Percentiles rank a stretch among this genome's conserved stretches.
These are phyloP conservation scores for Umimayanthus kanabou DNA, from an alignment of 92 coral and sea anemone genomes.

Conservation along the genomic window DNA sequence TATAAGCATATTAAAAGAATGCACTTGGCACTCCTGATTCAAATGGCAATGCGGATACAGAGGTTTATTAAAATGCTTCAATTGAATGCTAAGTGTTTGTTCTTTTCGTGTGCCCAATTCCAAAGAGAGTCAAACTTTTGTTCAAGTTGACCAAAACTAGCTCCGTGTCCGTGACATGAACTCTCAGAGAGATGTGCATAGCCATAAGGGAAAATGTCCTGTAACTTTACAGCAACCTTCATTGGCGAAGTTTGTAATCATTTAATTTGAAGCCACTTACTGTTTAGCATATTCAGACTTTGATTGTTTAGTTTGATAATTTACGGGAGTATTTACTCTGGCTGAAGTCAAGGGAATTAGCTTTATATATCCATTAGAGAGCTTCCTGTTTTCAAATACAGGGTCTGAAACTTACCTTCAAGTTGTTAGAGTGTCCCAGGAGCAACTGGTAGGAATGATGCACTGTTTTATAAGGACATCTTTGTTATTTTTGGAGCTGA, in stretches of 20 bases:
- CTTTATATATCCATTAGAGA: neutral
- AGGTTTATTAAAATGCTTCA: constrained; percentile 5
- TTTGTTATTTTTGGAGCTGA: no score
- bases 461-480: no score
- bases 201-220: no score
- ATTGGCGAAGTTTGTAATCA: neutral
- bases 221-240: neutral
- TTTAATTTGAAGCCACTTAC: neutral
- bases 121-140: neutral
- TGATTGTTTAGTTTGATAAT: constrained; percentile 12
- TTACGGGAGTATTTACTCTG: neutral
- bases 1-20: neutral
- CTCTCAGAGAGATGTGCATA: neutral
- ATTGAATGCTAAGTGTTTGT: neutral
- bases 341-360: neutral
- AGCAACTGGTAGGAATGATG: no score
- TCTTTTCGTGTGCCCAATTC: neutral
- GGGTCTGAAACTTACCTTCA: no score
- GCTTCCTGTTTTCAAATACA: neutral
- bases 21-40: neutral
- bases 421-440: no score
- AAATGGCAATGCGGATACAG: neutral
- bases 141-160: no score
- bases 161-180: neutral
- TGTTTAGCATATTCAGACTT: neutral